Conservation (phyloP, 1,140 invertebrate genomes). For the Triops longicaudatus region DNA sequence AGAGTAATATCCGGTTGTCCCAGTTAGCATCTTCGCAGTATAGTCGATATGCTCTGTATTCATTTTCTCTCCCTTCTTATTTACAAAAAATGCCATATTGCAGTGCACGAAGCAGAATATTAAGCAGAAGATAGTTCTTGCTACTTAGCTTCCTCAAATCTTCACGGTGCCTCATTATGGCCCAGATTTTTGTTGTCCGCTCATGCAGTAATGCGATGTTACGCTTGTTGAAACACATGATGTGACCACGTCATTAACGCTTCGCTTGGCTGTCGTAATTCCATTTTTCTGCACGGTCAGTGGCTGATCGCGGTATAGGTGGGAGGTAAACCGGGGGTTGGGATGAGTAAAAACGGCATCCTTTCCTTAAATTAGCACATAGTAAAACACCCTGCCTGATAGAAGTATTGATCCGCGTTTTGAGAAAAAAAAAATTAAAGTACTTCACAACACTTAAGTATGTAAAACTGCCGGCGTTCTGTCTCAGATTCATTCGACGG, state of each 20-base stretch:
- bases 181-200: neutral
- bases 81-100: too few relatives aligned
- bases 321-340: neutral
- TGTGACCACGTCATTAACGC: neutral
- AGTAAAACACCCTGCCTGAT: neutral
- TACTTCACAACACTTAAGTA: neutral
- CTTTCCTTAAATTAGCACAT: neutral
- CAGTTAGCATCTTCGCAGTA: neutral
- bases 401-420: neutral
- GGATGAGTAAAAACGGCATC: neutral
- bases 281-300: neutral
- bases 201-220: neutral
- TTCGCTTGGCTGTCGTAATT: neutral
- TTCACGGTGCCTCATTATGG: neutral
- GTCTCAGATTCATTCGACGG: neutral
- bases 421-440: neutral
- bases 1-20: slow-evolving; percentile 5
- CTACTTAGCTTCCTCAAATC: neutral
- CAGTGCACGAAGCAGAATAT: too few relatives aligned
- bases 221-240: neutral
- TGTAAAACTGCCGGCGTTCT: neutral
- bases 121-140: too few relatives aligned
- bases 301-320: neutral
- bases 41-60: too few relatives aligned
- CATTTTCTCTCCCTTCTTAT: too few relatives aligned